Conservation (phyloP, 2,888 invertebrate species). For the Brassicogethes aeneus region DNA sequence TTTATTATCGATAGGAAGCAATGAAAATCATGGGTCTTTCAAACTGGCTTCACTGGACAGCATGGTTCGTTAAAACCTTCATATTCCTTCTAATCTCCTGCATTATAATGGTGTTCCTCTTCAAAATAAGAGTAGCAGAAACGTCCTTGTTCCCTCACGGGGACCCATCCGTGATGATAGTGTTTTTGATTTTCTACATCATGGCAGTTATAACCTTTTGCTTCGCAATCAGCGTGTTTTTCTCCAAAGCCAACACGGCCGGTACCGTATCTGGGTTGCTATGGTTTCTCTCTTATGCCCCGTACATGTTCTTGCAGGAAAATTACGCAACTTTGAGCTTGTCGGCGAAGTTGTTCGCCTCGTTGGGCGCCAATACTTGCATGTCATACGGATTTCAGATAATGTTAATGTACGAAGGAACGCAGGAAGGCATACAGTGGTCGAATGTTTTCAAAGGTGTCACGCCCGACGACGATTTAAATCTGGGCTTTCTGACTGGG, state of each 20-base stretch:
- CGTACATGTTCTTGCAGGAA: conserved; percentile 55
- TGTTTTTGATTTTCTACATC: conserved; percentile 59
- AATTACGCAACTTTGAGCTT: conserved; percentile 56
- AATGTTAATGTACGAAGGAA: conserved; percentile 62
- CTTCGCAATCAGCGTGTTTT: conserved; percentile 66
- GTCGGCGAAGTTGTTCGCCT: conserved; percentile 51
- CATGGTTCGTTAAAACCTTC: conserved; percentile 73
- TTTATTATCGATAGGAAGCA: conserved; percentile 52
- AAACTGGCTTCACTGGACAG: conserved; percentile 76
- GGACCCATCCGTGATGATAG: conserved; percentile 52
- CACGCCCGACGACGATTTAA: conserved; percentile 58
- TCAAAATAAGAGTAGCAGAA: conserved; percentile 33
- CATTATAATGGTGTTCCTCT: conserved; percentile 44
- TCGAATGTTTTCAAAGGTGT: conserved; percentile 52
- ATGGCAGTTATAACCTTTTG: conserved; percentile 58
- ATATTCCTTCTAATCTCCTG: conserved; percentile 53
- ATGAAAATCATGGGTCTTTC: conserved; percentile 87
- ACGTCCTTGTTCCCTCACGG: conserved; percentile 57
- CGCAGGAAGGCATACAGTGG: conserved; percentile 49
- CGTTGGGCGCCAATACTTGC: conserved; percentile 67
- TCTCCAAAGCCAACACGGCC: conserved; percentile 70
- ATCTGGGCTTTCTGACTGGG: conserved; percentile 60
- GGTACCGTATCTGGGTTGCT: conserved; percentile 66
- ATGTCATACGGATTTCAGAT: conserved; percentile 73
- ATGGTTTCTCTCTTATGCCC: conserved; percentile 68